These are phyloP conservation scores for Meloidogyne chitwoodi DNA, from an alignment of 1,140 invertebrate genomes.

Conservation along the genomic window DNA sequence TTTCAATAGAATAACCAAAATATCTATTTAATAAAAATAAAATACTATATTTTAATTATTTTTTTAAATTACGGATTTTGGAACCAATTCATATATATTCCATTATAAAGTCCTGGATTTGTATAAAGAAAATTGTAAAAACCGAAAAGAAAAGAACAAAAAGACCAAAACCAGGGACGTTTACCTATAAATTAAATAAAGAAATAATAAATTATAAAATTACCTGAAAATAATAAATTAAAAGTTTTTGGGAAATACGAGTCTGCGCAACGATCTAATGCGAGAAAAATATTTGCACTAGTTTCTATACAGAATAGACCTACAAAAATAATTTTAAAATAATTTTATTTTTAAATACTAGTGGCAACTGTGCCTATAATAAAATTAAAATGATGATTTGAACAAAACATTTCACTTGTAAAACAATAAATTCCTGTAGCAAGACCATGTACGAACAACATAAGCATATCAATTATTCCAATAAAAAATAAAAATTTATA, in stretches of 20 bases:
- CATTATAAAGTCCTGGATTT: background rate
- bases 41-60: background rate
- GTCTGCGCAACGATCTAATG: background rate
- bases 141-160: background rate
- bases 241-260: background rate
- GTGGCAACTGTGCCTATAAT: background rate
- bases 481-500: conserved; percentile 9
- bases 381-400: background rate
- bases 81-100: conserved; percentile 2
- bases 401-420: background rate
- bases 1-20: too few relatives aligned
- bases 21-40: too few relatives aligned
- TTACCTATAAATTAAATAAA: background rate
- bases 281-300: conserved; percentile 4
- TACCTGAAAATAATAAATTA: conserved; percentile 1
- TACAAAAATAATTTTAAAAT: background rate
- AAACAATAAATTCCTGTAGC: background rate
- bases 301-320: background rate
- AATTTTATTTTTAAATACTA: background rate
- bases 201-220: background rate
- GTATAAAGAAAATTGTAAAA: background rate
- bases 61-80: background rate
- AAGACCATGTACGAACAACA: background rate
- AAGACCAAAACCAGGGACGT: background rate
- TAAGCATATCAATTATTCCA: background rate